Evolutionary conservation across 2,797 vertebrate species (phyloP).

Genomic region (Gymnoscopelus braueri): DNA sequence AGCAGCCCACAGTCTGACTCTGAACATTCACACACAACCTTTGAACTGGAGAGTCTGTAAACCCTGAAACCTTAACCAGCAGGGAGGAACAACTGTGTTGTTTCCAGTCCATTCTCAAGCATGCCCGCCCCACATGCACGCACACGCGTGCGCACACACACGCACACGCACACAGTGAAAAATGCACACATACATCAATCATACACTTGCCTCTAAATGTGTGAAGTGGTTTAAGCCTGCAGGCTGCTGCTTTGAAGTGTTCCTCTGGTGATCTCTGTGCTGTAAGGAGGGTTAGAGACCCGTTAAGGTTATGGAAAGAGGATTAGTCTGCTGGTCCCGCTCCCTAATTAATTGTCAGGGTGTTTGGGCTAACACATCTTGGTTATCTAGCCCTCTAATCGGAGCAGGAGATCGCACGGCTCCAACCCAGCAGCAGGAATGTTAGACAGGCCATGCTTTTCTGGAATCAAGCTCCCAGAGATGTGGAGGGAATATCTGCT

Average conservation of each 20-base stretch:
- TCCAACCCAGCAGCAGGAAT: constrained; percentile 65
- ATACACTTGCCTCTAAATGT: constrained; percentile 2
- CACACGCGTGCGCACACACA: not conserved
- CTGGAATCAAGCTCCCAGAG: constrained; percentile 66
- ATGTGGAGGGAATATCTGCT: constrained; percentile 62
- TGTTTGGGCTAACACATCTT: constrained; percentile 80
- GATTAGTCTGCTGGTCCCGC: constrained; percentile 70
- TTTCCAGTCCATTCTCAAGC: too few species aligned
- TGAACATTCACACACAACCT: constrained; percentile 56
- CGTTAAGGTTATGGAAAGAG: constrained; percentile 73
- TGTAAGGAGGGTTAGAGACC: constrained; percentile 57
- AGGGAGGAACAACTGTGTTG: constrained; percentile 43
- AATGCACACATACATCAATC: constrained; percentile 4
- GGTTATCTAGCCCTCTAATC: constrained; percentile 77
- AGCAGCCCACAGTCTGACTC: constrained; percentile 33
- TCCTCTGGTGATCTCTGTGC: constrained; percentile 41
- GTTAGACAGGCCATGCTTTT: constrained; percentile 61
- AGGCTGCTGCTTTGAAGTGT: constrained; percentile 66
- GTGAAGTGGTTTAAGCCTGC: constrained; percentile 61
- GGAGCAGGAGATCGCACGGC: constrained; percentile 64
- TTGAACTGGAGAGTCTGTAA: constrained; percentile 72
- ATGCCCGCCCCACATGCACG: not conserved
- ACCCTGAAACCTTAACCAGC: constrained; percentile 63
- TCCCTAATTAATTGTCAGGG: constrained; percentile 78
- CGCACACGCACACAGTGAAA: constrained; percentile 8